A percentile compares a stretch with the other conserved stretches of the same genome.
These are phyloP conservation scores for Lepilemur ruficaudatus DNA, from an alignment of 2,797 vertebrate species.

Conservation along the genomic window DNA sequence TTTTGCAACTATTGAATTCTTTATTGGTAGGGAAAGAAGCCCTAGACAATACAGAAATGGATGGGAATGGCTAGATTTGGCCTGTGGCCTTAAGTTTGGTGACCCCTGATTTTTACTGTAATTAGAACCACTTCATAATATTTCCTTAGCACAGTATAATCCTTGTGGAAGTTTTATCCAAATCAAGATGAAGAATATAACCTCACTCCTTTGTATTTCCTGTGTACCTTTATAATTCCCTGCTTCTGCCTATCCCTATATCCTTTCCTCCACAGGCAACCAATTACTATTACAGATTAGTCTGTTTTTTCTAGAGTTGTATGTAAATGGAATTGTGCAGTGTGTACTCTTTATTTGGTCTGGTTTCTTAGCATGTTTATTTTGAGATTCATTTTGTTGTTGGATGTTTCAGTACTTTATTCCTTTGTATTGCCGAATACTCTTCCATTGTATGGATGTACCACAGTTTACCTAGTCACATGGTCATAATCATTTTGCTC, in stretches of 20 bases:
- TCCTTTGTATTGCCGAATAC: not conserved
- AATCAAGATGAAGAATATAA: not conserved
- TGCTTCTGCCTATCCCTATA: too few species aligned
- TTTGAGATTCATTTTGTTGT: not conserved
- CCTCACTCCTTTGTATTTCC: not conserved
- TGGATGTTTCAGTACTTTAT: not conserved
- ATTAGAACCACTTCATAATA: not conserved
- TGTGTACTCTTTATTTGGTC: not conserved
- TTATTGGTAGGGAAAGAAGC: not conserved
- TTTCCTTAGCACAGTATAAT: not conserved
- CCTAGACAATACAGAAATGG: not conserved
- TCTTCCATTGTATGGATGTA: not conserved
- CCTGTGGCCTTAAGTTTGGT: not conserved
- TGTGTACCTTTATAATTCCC: not conserved
- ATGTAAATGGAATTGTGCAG: not conserved
- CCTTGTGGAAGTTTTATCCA: conserved; percentile 5
- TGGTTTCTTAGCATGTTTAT: not conserved
- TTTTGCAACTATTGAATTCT: not conserved
- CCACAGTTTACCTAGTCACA: not conserved
- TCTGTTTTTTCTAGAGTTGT: not conserved
- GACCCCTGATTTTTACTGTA: not conserved
- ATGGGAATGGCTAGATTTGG: not conserved
- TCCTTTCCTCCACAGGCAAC: not conserved
- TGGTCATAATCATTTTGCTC: not conserved
- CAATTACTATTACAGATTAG: not conserved